A percentile compares a stretch with the other conserved stretches of the same genome.
phyloP scores from a whole-genome alignment of 2,797 vertebrate species.

The Odontamblyopus rebecca region DNA sequence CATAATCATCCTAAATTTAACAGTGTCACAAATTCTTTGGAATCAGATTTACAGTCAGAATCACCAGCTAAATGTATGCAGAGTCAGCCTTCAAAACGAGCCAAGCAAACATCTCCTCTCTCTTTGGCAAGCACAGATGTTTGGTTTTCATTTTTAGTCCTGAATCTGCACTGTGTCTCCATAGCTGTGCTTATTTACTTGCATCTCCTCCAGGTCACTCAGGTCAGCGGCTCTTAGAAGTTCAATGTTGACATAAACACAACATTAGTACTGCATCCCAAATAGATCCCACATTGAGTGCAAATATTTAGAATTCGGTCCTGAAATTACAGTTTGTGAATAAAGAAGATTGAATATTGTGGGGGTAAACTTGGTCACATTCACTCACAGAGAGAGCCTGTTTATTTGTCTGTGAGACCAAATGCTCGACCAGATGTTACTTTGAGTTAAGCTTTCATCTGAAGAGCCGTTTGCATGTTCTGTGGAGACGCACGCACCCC shows the following conservation, averaged over 20 bases:
- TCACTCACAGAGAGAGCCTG: constrained; percentile 16
- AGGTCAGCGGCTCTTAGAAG: background rate
- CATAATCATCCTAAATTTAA: background rate
- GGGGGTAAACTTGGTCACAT: constrained; percentile 22
- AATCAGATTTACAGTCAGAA: background rate
- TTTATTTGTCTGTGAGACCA: constrained; percentile 16
- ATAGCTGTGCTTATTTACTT: background rate
- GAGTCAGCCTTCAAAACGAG: background rate
- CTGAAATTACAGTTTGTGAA: constrained; percentile 1
- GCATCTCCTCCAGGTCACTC: background rate
- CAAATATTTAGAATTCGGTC: constrained; percentile 6
- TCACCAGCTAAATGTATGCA: background rate
- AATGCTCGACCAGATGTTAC: constrained; percentile 45
- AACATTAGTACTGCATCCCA: background rate
- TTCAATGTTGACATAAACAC: background rate
- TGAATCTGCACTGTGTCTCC: background rate
- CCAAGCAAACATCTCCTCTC: background rate
- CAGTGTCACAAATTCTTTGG: background rate
- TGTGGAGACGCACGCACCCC: constrained; percentile 30
- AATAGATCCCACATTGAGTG: background rate
- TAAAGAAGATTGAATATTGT: constrained; percentile 1
- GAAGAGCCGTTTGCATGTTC: constrained; percentile 25
- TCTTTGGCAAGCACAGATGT: constrained; percentile 1
- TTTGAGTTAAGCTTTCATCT: constrained; percentile 31
- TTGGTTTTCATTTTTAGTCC: constrained; percentile 5